These are phyloP conservation scores for Proctacanthus coquilletti DNA, from an alignment of 1,140 invertebrate species.

Conservation along the genomic window DNA sequence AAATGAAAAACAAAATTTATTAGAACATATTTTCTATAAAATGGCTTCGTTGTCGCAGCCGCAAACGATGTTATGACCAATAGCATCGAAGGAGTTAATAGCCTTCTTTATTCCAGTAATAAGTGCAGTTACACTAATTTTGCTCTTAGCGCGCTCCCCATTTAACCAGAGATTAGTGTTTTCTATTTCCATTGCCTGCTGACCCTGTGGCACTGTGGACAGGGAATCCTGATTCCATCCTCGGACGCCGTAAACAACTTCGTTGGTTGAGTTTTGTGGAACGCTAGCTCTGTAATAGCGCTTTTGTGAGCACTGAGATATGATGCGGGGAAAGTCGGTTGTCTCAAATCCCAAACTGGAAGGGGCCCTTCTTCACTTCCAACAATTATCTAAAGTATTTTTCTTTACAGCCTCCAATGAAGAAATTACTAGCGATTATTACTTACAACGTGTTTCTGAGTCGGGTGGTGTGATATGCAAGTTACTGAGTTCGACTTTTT, in stretches of 20 bases:
- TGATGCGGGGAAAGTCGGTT: conserved; percentile 64
- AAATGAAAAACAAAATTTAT: not conserved
- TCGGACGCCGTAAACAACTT: conserved; percentile 66
- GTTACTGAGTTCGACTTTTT: conserved; percentile 45
- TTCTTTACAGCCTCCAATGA: too few relatives aligned
- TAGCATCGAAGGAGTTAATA: conserved; percentile 64
- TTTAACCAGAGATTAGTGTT: conserved; percentile 44
- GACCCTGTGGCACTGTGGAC: conserved; percentile 8
- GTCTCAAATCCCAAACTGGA: conserved; percentile 77
- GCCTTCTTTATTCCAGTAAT: conserved; percentile 53
- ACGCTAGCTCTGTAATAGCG: conserved; percentile 63
- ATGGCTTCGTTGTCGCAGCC: conserved; percentile 72
- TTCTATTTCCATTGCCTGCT: conserved; percentile 19
- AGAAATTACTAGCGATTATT: not conserved
- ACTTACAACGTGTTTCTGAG: conserved; percentile 54
- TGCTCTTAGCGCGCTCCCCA: conserved; percentile 45
- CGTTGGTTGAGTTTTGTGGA: conserved; percentile 66
- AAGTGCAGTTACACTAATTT: conserved; percentile 54
- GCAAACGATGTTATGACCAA: conserved; percentile 52
- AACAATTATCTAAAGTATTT: conserved; percentile 38
- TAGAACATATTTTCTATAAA: conserved; percentile 43
- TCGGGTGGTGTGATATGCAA: conserved; percentile 64
- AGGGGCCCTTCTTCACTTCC: conserved; percentile 67
- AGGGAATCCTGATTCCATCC: conserved; percentile 36
- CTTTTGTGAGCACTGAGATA: conserved; percentile 61